These are phyloP conservation scores for Linurgus olivaceus DNA, from an alignment of 2,797 vertebrate genomes.

Conservation along the genomic window DNA sequence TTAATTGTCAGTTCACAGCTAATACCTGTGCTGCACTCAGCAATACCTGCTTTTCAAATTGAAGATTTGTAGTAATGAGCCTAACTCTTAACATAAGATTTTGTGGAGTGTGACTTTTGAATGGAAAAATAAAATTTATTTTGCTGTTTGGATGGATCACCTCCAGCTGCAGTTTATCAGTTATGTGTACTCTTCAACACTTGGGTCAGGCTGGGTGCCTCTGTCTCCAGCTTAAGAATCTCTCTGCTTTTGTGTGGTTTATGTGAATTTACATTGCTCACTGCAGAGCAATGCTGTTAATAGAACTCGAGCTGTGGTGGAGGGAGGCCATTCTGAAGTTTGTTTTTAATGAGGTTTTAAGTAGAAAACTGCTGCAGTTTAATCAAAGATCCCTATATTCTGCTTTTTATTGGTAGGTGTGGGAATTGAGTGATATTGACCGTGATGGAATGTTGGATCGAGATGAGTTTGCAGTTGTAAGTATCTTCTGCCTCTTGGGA, in stretches of 20 bases:
- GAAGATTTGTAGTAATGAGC: no score
- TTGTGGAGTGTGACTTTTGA: background rate
- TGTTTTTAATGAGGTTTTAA: background rate
- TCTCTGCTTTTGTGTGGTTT: background rate
- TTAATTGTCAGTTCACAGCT: background rate
- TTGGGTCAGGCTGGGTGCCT: background rate
- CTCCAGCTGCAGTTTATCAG: background rate
- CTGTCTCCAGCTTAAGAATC: background rate
- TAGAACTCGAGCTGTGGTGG: background rate
- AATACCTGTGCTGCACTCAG: background rate
- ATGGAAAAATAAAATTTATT: background rate
- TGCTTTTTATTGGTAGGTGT: conserved; percentile 81
- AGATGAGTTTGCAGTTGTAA: conserved; percentile 97
- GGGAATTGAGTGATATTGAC: conserved; percentile 97
- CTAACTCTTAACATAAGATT: background rate
- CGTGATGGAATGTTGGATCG: conserved; percentile 95
- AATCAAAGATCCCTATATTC: background rate
- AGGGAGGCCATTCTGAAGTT: background rate
- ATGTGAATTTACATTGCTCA: background rate
- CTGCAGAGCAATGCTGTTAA: background rate
- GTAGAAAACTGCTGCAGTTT: background rate
- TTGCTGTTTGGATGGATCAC: background rate
- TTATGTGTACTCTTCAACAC: background rate
- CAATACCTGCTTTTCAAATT: background rate
- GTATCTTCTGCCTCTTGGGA: conserved; percentile 42